Evolutionary conservation across 2,113 vertebrate genomes (phyloP).

Genomic region (Balaeniceps rex): DNA sequence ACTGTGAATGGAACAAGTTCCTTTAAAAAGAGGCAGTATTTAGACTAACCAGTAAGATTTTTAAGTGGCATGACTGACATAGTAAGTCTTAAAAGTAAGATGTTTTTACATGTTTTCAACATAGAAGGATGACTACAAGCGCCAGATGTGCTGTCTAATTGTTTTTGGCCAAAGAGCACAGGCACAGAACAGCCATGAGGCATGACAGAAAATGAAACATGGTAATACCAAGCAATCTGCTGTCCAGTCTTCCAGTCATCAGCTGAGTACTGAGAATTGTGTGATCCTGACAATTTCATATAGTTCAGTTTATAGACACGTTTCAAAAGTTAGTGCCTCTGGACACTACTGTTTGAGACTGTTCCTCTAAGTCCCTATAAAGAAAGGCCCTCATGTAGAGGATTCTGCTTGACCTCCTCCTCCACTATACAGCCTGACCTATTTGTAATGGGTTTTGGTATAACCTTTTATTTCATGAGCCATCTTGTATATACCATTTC

Average conservation of each 20-base stretch:
- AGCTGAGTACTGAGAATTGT: background rate
- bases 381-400: background rate
- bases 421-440: background rate
- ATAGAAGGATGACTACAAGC: background rate
- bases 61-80: background rate
- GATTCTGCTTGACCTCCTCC: background rate
- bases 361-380: background rate
- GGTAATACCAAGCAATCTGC: background rate
- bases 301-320: background rate
- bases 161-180: background rate
- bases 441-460: background rate
- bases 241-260: background rate
- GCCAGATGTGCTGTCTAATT: background rate
- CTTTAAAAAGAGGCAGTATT: background rate
- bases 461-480: background rate
- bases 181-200: background rate
- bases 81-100: background rate
- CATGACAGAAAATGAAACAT: background rate
- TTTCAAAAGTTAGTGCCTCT: background rate
- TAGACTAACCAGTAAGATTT: background rate
- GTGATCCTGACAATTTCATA: background rate
- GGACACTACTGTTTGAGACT: background rate
- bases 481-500: background rate
- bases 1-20: background rate
- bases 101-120: background rate